Evolutionary conservation across 2,888 invertebrate species (phyloP), one percentile per base, ranked within the genome.

Genomic region (Anticlea derivata): DNA sequence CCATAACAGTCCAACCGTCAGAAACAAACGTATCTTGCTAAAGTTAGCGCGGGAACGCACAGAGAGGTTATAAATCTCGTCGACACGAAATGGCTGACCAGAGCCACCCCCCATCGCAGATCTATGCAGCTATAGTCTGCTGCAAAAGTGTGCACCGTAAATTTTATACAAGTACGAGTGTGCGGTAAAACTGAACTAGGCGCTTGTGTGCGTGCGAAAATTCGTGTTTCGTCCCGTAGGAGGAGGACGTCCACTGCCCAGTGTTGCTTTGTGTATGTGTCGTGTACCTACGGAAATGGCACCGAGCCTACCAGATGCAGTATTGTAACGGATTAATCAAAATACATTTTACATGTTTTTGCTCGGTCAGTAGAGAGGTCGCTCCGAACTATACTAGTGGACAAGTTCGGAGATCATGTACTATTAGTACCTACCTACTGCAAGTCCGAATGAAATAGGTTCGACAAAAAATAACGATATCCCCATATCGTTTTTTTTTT

Each of bases 131-230:
- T 83, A 84, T 80, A 81, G 73, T 73, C 22, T 34, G 66, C 69
- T 87, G 88, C 89, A 88, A 90, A 89, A 90, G 89, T 90, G 89
- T 90, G 88, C 85, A 79, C 87, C 79, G 86, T 90, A 90, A 87
- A 89, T 89, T 90, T 90, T 88, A 88, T 88, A 86, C 85, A 76
- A 80, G 77, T 80, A 72, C 77, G 78, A 75, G 82, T 84, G 86
- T 86, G 86, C 81, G 82, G 83, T 84, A 88, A 89, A 89, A 86
- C 86, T 86, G 80, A 70, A 74, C 72, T 74, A 69, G 72, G 58
- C 60, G 60, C 54, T 67, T 74, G 78, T 74, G 73, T 84, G 86
- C 83, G 87, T 81, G 83, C 77, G 86, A 82, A 85, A 86, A 83
- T 87, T 87, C 83, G 85, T 86, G 80, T 81, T 55, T 68, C 73